Conservation (phyloP, 2,113 vertebrate genomes). For the Seriola aureovittata region DNA sequence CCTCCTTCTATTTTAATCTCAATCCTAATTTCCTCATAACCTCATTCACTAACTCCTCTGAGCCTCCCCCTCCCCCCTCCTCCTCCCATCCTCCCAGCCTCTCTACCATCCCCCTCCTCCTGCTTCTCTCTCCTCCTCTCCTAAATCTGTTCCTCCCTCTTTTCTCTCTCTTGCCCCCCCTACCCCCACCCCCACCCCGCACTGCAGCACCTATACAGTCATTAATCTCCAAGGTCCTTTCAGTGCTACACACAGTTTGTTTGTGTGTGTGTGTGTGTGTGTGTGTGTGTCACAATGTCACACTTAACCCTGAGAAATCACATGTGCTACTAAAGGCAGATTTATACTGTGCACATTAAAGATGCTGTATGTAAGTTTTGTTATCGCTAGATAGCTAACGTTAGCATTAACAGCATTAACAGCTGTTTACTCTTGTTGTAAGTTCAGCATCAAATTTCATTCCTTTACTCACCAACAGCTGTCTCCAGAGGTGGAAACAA, state of each 20-base stretch:
- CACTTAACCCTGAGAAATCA: background rate
- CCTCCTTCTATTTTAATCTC: constrained; percentile 18
- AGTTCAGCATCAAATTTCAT: no score
- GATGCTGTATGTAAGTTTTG: no score
- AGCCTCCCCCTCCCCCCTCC: constrained; percentile 9
- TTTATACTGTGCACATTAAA: background rate
- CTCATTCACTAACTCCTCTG: constrained; percentile 3
- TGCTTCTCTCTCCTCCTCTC: constrained; percentile 16
- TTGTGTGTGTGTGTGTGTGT: background rate
- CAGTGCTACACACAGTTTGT: constrained; percentile 25
- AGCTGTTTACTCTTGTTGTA: no score
- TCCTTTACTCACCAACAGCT: no score
- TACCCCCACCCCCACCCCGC: constrained; percentile 31
- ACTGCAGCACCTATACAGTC: constrained; percentile 63
- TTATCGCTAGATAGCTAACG: no score
- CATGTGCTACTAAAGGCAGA: constrained; percentile 1
- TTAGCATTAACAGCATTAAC: no score
- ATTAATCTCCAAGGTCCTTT: constrained; percentile 54
- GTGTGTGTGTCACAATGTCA: constrained; percentile 10
- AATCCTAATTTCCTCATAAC: constrained; percentile 12
- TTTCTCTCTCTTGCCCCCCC: constrained; percentile 13
- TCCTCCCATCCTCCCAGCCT: background rate
- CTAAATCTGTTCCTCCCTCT: constrained; percentile 44
- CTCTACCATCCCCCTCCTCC: constrained; percentile 25
- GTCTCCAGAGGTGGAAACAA: no score